Evolutionary conservation across 1,140 invertebrate species (phyloP).

Genomic region (Cydia strobilella): DNA sequence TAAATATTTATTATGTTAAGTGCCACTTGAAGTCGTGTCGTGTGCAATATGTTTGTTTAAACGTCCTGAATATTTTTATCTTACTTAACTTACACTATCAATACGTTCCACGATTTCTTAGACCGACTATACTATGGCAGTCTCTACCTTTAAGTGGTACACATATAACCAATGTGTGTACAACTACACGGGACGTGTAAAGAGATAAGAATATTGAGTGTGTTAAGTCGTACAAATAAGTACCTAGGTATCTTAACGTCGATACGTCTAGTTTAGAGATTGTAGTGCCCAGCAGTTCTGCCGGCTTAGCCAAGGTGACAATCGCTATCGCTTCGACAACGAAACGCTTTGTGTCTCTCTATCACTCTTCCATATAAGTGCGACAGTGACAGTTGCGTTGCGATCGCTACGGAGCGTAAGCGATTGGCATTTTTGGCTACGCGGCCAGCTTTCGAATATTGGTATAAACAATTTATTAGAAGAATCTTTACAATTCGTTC

Average conservation of each 20-base stretch:
- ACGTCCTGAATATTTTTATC: too few relatives aligned
- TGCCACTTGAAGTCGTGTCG: too few relatives aligned
- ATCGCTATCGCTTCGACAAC: too few relatives aligned
- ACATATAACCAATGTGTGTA: neutral
- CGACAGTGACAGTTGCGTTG: too few relatives aligned
- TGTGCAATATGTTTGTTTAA: too few relatives aligned
- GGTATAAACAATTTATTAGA: conserved; percentile 64
- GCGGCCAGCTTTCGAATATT: conserved; percentile 80
- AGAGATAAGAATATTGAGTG: conserved; percentile 56
- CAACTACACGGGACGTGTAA: conserved; percentile 41
- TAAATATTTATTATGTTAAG: too few relatives aligned
- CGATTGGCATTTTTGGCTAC: too few relatives aligned
- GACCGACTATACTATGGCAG: neutral
- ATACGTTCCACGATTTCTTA: neutral
- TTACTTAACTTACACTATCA: neutral
- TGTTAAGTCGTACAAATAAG: conserved; percentile 64
- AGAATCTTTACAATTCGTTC: conserved; percentile 62
- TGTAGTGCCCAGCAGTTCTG: conserved; percentile 66
- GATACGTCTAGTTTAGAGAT: conserved; percentile 65
- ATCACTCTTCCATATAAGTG: too few relatives aligned
- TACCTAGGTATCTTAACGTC: conserved; percentile 58
- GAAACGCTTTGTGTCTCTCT: too few relatives aligned
- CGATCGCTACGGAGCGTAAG: too few relatives aligned
- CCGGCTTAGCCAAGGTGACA: too few relatives aligned
- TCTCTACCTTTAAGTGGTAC: neutral